Evolutionary conservation across 2,797 vertebrate genomes (phyloP).

Genomic region (Onychomys arenicola): DNA sequence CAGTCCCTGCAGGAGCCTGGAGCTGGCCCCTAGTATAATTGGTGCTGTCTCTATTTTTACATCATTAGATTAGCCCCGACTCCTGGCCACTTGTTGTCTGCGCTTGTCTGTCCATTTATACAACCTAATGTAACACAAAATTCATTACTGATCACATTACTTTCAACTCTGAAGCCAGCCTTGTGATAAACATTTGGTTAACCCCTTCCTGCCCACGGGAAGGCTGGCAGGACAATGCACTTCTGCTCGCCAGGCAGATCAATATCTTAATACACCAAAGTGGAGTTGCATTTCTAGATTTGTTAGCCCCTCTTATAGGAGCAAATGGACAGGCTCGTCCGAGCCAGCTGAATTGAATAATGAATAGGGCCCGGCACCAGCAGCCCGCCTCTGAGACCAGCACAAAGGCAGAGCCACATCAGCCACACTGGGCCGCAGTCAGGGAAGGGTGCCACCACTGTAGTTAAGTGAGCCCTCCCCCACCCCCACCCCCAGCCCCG

Average conservation of each 20-base stretch:
- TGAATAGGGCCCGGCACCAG: slow-evolving; percentile 85
- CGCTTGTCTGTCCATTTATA: slow-evolving; percentile 95
- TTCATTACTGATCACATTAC: slow-evolving; percentile 99
- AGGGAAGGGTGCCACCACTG: slow-evolving; percentile 69
- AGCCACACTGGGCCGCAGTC: slow-evolving; percentile 73
- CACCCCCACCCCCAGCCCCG: rapidly evolving
- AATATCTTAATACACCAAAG: slow-evolving; percentile 90
- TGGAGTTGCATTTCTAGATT: slow-evolving; percentile 89
- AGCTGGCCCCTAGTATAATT: slow-evolving; percentile 95
- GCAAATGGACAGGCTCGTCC: slow-evolving; percentile 84
- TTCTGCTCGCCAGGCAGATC: slow-evolving; percentile 87
- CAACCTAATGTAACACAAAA: slow-evolving; percentile 99
- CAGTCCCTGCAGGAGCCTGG: slow-evolving; percentile 93
- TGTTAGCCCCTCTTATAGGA: slow-evolving; percentile 86
- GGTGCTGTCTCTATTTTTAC: slow-evolving; percentile 96
- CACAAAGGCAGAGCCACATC: slow-evolving; percentile 79
- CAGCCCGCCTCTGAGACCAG: slow-evolving; percentile 76
- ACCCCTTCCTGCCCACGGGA: slow-evolving; percentile 88
- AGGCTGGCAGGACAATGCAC: slow-evolving; percentile 86
- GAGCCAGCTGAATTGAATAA: slow-evolving; percentile 87
- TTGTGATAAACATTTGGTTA: slow-evolving; percentile 95
- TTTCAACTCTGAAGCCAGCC: slow-evolving; percentile 94
- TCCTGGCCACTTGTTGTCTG: slow-evolving; percentile 98
- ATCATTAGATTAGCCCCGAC: slow-evolving; percentile 99
- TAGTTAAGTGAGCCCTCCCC: slow-evolving; percentile 71